A percentile compares a stretch with the other conserved stretches of the same genome.
Conservation (phyloP, 2,113 vertebrate genomes). For the Eonycteris spelaea region DNA sequence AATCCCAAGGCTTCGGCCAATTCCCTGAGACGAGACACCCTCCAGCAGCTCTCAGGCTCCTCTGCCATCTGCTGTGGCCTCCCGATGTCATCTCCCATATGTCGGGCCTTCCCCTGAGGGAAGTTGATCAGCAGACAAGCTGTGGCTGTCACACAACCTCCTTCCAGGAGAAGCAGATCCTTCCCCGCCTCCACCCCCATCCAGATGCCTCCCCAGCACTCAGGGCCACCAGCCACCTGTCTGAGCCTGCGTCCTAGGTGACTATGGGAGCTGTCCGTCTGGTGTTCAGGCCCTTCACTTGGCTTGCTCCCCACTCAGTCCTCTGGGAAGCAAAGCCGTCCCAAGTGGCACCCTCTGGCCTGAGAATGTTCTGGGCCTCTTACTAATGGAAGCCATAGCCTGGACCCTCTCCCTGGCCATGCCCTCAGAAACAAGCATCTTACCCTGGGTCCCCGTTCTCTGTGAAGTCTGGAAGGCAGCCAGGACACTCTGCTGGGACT, state of each 20-base stretch:
- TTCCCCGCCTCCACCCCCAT: not conserved
- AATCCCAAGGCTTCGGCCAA: not conserved
- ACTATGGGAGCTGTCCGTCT: not conserved
- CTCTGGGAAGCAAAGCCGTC: not conserved
- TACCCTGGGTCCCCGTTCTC: not conserved
- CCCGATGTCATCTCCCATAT: conserved; percentile 19
- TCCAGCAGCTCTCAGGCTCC: not conserved
- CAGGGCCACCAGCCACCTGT: not conserved
- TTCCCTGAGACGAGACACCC: not conserved
- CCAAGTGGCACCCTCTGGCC: too few relatives aligned
- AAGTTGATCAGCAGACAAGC: not conserved
- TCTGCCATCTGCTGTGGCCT: conserved; percentile 59
- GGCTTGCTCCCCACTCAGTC: not conserved
- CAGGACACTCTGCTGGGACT: not conserved
- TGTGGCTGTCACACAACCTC: not conserved
- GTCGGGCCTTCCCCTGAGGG: not conserved
- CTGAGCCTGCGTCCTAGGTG: not conserved
- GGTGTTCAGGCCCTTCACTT: not conserved
- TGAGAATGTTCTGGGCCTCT: not conserved
- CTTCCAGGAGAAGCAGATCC: not conserved
- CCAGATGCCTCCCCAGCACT: not conserved
- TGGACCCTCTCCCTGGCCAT: not conserved
- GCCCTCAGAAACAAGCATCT: not conserved
- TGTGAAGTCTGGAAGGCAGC: not conserved
- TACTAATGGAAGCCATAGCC: not conserved